Evolutionary conservation across 1,140 invertebrate species (phyloP).

Genomic region (Papilio helenus): DNA sequence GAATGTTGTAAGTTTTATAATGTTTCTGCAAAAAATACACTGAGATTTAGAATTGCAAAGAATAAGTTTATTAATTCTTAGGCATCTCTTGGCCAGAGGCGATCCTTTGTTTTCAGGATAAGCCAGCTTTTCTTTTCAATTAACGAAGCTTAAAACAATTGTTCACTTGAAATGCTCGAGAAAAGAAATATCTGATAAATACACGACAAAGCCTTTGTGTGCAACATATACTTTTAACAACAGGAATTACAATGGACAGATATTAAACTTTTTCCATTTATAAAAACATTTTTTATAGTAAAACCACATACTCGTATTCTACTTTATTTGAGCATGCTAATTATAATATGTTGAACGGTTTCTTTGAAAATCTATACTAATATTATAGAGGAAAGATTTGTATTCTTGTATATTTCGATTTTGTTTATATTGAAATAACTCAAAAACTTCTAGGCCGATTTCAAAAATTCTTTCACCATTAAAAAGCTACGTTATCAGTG

Average conservation of each 20-base stretch:
- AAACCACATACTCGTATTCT: no score
- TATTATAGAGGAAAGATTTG: no score
- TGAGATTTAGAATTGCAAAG: conserved; percentile 6
- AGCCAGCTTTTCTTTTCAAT: not conserved
- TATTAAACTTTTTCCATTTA: no score
- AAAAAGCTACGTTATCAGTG: no score
- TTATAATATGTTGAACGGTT: no score
- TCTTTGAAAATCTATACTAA: no score
- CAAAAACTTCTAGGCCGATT: no score
- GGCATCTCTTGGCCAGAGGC: conserved; percentile 9
- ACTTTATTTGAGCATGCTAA: no score
- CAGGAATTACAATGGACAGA: not conserved
- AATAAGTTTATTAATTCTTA: conserved; percentile 8
- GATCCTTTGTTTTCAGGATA: conserved; percentile 15
- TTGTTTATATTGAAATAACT: no score
- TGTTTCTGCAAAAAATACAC: conserved; percentile 1
- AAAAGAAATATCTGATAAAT: not conserved
- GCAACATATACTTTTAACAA: not conserved
- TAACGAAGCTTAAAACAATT: conserved; percentile 9
- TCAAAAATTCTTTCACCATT: no score
- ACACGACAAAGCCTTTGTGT: not conserved
- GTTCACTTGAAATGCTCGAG: not conserved
- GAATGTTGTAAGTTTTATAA: not conserved
- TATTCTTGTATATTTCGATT: no score
- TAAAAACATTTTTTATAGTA: no score